These are phyloP conservation scores for Zosterops japonicus DNA, from an alignment of 2,113 vertebrate species.

Conservation along the genomic window DNA sequence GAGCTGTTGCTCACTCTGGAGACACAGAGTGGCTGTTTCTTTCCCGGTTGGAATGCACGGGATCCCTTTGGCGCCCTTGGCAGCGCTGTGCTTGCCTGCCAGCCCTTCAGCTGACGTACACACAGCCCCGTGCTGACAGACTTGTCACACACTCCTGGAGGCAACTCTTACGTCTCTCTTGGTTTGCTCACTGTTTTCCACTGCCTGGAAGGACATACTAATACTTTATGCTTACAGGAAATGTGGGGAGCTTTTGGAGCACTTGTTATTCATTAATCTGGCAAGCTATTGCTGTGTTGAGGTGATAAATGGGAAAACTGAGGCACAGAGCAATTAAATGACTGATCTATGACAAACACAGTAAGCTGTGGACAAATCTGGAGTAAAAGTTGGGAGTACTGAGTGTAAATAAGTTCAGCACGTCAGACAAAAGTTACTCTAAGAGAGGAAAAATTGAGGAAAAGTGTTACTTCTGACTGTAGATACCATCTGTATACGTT, in stretches of 20 bases:
- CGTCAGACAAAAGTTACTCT: not conserved
- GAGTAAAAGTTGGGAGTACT: not conserved
- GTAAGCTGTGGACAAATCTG: not conserved
- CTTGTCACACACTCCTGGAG: not conserved
- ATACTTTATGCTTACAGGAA: conserved; percentile 34
- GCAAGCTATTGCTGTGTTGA: conserved; percentile 34
- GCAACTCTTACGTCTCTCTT: not conserved
- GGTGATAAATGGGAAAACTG: conserved; percentile 64
- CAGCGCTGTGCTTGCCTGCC: not conserved
- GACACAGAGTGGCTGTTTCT: not conserved
- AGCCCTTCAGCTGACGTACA: not conserved
- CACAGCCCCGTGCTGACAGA: not conserved
- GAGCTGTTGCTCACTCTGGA: not conserved
- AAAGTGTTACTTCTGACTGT: not conserved
- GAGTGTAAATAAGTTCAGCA: not conserved
- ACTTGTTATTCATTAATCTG: conserved; percentile 70
- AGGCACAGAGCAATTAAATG: conserved; percentile 51
- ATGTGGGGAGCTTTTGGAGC: conserved; percentile 19
- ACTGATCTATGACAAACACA: conserved; percentile 44
- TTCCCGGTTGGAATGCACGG: not conserved
- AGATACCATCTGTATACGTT: not conserved
- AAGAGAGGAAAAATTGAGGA: not conserved
- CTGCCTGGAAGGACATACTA: conserved; percentile 33
- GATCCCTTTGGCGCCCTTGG: not conserved
- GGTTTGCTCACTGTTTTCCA: conserved; percentile 19